Base-by-base conservation (phyloP, 1,140 invertebrate genomes). In the Microplitis mediator region DNA sequence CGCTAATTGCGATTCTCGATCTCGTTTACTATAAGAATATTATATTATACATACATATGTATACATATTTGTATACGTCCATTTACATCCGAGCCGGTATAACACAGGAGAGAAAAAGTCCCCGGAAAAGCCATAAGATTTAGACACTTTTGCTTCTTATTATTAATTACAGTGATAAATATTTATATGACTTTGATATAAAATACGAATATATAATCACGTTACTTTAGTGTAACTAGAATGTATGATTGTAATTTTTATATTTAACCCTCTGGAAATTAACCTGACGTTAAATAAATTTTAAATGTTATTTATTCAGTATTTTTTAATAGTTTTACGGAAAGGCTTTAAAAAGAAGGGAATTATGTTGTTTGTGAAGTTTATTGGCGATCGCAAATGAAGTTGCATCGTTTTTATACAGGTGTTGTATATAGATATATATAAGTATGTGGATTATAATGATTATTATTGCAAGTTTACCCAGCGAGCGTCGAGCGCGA, bases 161-260 rank as follows among this genome's bases (percentile, higher is more conserved):
- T 54, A n/a, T 54, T 54, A 54, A 54, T 54, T 54, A 13, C 2
- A 23, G 23, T 23, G 23, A 23, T 23, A 23, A 23, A 23, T 45
- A 45, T 11, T 45, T 45, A 45, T 45, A 6, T 5, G 39, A 45
- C 39, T 45, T 45, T 45, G 39, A 45, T 45, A 11, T 6, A 56
- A 56, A 14, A 56, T 11, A 51, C 9, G n/a, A 51, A 51, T 16
- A 2, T 60, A 52, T 50, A 72, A 39, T 51, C 56, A 45, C 6
- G 39, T 9, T 6, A 11, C 6, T 58, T 50, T 64, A 56, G 52
- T 71, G 39, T 87, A 87, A 86, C 83, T 85, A 87, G 83, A 86
- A 87, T 86, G 81, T 77, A 87, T 86, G 79, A 78, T 74, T 68
- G 63, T 79, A 71, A 86, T 86, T 85, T 85, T 84, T 86, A 83